Base-by-base conservation (phyloP, 92 coral and sea anemone genomes). In the Parazoanthus darwini region DNA sequence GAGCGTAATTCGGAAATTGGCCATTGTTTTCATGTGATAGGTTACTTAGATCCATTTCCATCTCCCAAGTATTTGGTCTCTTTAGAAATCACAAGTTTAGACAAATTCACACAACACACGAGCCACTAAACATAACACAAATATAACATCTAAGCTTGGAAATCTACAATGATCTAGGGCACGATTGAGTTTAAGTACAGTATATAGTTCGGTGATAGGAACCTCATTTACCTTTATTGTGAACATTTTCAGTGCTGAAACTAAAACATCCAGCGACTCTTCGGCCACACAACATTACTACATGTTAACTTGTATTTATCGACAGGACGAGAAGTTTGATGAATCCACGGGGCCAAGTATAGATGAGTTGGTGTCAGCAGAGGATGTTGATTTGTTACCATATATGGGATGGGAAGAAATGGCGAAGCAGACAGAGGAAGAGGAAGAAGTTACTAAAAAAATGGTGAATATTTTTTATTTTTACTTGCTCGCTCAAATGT, bases 361-460 rank as follows among this genome's bases (percentile, higher is more conserved):
- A 48, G 74, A 87, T 6, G 96, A 97, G 59, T 85, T 97, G 43
- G 92, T 95, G 33, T 83, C 86, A 3, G 85, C 63, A 66, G 99
- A 95, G 73, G 88, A 86, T 35, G 97, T 97, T 44, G 99, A 97
- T 86, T 85, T 97, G 72, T 76, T 97, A 42, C 93, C 94, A 35
- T 97, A 95, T 86, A 92, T 97, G 82, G 90, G 93, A 71, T 97
- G 97, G 98, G 93, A 95, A 80, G 91, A 86, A 63, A 58, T 70
- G 14, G 51, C 74, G n/a, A 89, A 79, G 1, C 80, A 82, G 42
- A 44, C 37, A 46, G 39, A 48, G 11, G 46, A 84, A n/a, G 76
- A 14, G 14, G 44, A 50, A 5, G 68, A 50, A 15, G 54, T 10
- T 44, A 38, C 46, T n/a, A 39, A 35, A 23, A 88, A 80, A 48